phyloP scores from a whole-genome alignment of 2,888 invertebrate species.

The Odontomyia ornata region DNA sequence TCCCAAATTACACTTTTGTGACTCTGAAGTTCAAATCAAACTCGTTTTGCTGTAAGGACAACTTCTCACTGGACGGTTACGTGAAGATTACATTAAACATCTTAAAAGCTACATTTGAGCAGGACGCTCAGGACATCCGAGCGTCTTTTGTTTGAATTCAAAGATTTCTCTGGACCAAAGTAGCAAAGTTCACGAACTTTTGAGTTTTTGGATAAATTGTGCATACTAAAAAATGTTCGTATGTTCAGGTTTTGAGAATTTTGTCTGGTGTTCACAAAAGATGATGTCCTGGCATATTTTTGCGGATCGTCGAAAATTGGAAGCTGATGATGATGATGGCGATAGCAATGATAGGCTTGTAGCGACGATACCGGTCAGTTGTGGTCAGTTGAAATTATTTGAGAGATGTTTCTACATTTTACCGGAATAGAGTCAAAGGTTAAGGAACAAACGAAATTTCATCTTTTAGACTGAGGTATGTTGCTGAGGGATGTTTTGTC shows the following conservation, averaged over 20 bases:
- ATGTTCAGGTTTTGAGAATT: too few species aligned
- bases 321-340: too few species aligned
- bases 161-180: slow-evolving; percentile 22
- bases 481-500: background rate
- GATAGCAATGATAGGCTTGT: background rate
- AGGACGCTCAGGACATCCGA: too few species aligned
- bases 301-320: too few species aligned
- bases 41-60: background rate
- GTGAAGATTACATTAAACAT: slow-evolving; percentile 11
- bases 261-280: too few species aligned
- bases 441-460: background rate
- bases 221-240: background rate
- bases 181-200: slow-evolving; percentile 31
- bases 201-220: slow-evolving; percentile 18
- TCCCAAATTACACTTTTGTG: background rate
- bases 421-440: background rate
- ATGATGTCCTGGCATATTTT: too few species aligned
- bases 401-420: background rate
- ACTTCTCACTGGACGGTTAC: slow-evolving; percentile 9
- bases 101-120: slow-evolving; percentile 4
- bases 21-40: background rate
- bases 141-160: background rate
- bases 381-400: background rate
- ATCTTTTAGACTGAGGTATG: background rate
- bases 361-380: background rate